phyloP scores from a whole-genome alignment of 1,140 invertebrate genomes.

The Chionoecetes opilio region DNA sequence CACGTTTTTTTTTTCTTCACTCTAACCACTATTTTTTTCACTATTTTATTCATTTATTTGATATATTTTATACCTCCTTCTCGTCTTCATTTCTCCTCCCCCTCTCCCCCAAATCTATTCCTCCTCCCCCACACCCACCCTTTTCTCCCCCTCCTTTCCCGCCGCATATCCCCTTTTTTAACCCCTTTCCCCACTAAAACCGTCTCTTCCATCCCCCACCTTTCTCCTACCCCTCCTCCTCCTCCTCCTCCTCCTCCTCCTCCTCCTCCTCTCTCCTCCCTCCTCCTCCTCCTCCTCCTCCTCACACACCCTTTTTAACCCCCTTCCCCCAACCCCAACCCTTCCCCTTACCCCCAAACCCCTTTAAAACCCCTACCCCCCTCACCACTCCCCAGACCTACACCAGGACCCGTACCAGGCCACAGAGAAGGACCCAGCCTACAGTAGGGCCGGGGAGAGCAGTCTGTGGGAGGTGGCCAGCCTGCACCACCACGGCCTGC shows the following conservation, averaged over 20 bases:
- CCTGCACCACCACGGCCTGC: slow-evolving; percentile 90
- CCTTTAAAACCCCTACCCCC: not conserved
- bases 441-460: slow-evolving; percentile 92
- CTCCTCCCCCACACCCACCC: no score
- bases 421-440: slow-evolving; percentile 90
- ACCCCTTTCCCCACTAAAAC: no score
- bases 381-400: slow-evolving; percentile 82
- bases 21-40: no score
- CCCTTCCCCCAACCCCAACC: not conserved
- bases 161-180: no score
- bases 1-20: no score
- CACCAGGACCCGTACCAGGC: slow-evolving; percentile 92
- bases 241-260: not conserved
- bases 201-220: no score
- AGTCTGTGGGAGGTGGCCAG: slow-evolving; percentile 95
- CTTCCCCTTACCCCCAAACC: not conserved
- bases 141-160: no score
- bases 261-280: not conserved
- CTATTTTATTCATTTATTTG: no score
- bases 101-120: no score
- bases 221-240: no score
- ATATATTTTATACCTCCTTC: no score
- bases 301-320: not conserved
- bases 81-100: no score
- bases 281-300: not conserved